Evolutionary conservation across 1,140 invertebrate genomes (phyloP).

Genomic region (Schlechtendalia chinensis): DNA sequence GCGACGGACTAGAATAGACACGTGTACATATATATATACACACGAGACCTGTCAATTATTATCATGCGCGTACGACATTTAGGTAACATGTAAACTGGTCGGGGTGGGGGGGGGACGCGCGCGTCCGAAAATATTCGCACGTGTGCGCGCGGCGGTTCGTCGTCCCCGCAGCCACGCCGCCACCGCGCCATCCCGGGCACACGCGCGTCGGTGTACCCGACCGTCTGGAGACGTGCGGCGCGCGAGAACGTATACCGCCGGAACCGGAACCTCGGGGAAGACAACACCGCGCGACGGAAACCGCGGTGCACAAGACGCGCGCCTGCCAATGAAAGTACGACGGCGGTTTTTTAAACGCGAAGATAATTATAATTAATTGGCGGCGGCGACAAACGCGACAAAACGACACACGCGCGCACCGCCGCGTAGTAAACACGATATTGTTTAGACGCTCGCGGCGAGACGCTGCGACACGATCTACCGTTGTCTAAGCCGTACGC

Average conservation of each 20-base stretch:
- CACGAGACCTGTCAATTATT: too few species aligned
- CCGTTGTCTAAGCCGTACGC: not conserved
- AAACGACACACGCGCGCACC: not conserved
- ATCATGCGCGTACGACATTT: too few species aligned
- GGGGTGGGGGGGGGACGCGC: too few species aligned
- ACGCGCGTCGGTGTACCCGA: too few species aligned
- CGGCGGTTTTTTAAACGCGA: conserved; percentile 23
- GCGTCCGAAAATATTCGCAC: not conserved
- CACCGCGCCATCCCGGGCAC: too few species aligned
- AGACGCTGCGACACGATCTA: conserved; percentile 8
- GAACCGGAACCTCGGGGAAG: not conserved
- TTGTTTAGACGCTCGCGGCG: not conserved
- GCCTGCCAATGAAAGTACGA: conserved; percentile 9
- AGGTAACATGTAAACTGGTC: too few species aligned
- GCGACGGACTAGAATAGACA: too few species aligned
- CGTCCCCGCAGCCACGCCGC: too few species aligned
- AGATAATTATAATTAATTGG: conserved; percentile 42
- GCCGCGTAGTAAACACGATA: not conserved
- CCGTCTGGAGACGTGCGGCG: too few species aligned
- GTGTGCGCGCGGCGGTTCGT: not conserved
- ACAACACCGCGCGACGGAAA: conserved; percentile 6
- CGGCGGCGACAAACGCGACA: conserved; percentile 15
- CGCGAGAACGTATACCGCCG: not conserved
- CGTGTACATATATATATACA: too few species aligned
- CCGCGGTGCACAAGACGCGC: not conserved